These are phyloP conservation scores for Ophioninae sp. DNA, from an alignment of 2,888 invertebrate species.

Conservation along the genomic window DNA sequence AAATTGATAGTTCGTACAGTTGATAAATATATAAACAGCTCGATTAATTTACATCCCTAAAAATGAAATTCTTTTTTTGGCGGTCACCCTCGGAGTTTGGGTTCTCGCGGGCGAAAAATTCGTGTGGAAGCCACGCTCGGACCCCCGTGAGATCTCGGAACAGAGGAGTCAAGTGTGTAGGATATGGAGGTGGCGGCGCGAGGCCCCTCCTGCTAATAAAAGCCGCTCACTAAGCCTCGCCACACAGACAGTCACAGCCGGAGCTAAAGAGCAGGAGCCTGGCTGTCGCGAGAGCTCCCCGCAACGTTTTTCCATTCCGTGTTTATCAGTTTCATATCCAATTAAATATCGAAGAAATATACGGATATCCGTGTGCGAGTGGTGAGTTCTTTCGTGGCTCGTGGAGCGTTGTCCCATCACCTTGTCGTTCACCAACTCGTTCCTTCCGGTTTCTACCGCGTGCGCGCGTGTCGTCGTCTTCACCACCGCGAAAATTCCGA, in stretches of 20 bases:
- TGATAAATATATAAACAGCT: too few species aligned
- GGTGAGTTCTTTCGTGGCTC: constrained; percentile 70
- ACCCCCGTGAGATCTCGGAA: constrained; percentile 64
- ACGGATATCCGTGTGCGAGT: constrained; percentile 63
- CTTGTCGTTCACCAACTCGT: background rate
- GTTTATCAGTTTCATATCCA: constrained; percentile 61
- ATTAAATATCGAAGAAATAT: constrained; percentile 23
- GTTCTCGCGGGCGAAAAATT: background rate
- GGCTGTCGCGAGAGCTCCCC: constrained; percentile 70
- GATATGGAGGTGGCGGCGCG: constrained; percentile 78
- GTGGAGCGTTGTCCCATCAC: background rate
- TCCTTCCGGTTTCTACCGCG: background rate
- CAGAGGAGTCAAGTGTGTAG: constrained; percentile 73
- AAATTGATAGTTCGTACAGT: too few species aligned
- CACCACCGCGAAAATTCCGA: background rate
- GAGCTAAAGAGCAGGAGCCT: constrained; percentile 77
- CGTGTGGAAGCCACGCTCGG: constrained; percentile 7
- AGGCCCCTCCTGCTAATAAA: constrained; percentile 81
- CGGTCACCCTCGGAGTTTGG: background rate
- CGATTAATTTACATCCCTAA: background rate
- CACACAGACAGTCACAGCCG: constrained; percentile 80
- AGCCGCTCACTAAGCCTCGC: constrained; percentile 80
- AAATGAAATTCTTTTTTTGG: background rate
- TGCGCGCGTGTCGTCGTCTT: background rate
- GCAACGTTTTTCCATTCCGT: constrained; percentile 66